A percentile compares a stretch with the other conserved stretches of the same genome.
Conservation (phyloP, 2,797 vertebrate species). For the Lagocephalus sceleratus region DNA sequence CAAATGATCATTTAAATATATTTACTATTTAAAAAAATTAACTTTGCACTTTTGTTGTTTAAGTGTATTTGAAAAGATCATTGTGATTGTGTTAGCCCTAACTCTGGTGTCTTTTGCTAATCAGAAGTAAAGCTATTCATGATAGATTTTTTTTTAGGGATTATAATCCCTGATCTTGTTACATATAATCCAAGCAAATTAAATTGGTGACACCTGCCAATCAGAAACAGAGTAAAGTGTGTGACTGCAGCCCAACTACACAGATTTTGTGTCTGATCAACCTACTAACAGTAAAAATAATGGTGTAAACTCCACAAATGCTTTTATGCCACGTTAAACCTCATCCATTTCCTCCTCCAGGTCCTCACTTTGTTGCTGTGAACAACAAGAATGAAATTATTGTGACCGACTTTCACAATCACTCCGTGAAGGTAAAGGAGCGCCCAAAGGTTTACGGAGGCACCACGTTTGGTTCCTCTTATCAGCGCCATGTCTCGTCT, state of each 20-base stretch:
- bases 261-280: no score
- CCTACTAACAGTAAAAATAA: slow-evolving; percentile 21
- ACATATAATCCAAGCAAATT: no score
- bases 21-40: slow-evolving; percentile 38
- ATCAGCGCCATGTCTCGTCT: slow-evolving; percentile 6
- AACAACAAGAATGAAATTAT: slow-evolving; percentile 98
- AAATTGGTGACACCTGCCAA: no score
- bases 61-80: neutral
- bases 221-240: no score
- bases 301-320: neutral
- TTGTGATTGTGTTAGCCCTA: no score
- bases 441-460: no score
- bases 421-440: slow-evolving; percentile 89
- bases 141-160: no score
- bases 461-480: neutral
- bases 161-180: no score
- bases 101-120: no score
- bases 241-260: no score
- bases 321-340: neutral
- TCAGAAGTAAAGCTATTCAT: no score
- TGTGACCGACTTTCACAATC: slow-evolving; percentile 97
- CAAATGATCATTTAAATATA: slow-evolving; percentile 29
- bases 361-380: slow-evolving; percentile 94
- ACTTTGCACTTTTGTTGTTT: slow-evolving; percentile 20
- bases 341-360: slow-evolving; percentile 57